phyloP scores from a whole-genome alignment of 2,113 vertebrate genomes.

The Brachyhypopomus occidentalis region DNA sequence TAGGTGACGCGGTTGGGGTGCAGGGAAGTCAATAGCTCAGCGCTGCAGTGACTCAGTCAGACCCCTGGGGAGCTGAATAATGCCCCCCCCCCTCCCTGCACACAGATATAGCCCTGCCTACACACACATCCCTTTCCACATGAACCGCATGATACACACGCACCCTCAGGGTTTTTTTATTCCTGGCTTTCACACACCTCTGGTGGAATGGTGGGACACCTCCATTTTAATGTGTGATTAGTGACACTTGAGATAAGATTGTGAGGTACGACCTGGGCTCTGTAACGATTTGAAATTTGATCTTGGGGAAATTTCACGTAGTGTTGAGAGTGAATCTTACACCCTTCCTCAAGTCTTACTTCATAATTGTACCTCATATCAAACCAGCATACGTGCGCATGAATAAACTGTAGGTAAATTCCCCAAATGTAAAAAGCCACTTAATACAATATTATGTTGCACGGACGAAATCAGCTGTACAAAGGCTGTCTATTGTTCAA shows the following conservation, averaged over 20 bases:
- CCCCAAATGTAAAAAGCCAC: background rate
- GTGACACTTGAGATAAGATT: background rate
- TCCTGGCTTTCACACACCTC: background rate
- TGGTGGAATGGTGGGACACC: background rate
- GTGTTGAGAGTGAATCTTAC: too few species aligned
- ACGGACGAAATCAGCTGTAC: background rate
- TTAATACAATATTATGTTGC: background rate
- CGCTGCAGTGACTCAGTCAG: slow-evolving; percentile 17
- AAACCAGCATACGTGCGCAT: background rate
- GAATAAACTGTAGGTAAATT: background rate
- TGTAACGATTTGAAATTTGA: too few species aligned
- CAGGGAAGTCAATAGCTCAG: slow-evolving; percentile 12
- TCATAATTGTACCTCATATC: background rate
- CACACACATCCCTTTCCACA: background rate
- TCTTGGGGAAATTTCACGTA: too few species aligned
- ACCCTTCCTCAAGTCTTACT: too few species aligned
- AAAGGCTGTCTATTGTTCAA: background rate
- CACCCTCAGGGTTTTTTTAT: background rate
- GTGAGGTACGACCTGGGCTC: too few species aligned
- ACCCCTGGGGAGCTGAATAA: slow-evolving; percentile 3
- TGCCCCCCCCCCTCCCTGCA: background rate
- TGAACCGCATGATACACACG: background rate
- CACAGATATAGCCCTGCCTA: background rate
- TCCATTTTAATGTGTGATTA: background rate
- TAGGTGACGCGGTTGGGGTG: slow-evolving; percentile 22